Base-by-base conservation (phyloP, 2,113 vertebrate genomes). In the Notothenia rossii region DNA sequence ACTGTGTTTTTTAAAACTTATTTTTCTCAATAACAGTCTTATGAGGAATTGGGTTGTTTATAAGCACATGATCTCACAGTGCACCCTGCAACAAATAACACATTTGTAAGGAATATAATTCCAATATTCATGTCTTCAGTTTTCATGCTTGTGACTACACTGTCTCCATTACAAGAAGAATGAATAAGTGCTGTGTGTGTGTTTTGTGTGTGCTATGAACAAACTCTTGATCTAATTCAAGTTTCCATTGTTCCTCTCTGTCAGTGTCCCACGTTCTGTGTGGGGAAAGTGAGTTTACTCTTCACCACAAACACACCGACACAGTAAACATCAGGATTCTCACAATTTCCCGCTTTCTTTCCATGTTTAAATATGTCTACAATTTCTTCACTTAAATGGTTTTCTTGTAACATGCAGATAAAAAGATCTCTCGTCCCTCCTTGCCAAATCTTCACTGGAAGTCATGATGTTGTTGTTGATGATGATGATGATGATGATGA, bases 201-300 rank as follows among this genome's bases (percentile, higher is more conserved):
- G 29, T 66, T 3, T 72, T 25, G 15, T 61, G 51, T 50, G 14
- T 13, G 36, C 14, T 62, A 13, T 48, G 53, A 69, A 72, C 59
- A 68, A 67, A 55, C 33, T 70, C 64, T 87, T 86, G 76, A 81
- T 84, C 88, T 90, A 88, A 88, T 86, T 86, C 82, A 82, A 90
- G 86, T 71, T 72, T 22, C 81, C 72, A 90, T 91, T 92, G 87
- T 93, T 91, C 79, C 72, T 78, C 68, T 80, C 49, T 83, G 76
- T 80, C 81, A 49, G 67, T 7, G 43, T 80, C 79, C 40, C 53
- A 75, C 29, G 29, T 67, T 70, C 79, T 63, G 62, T 85, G 80
- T 68, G 54, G 22, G 63, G 77, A 84, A 72, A n/a, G n/a, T n/a
- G n/a, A 66, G 78, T 90, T 83, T 87, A 84, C 50, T 60, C n/a